Percentiles rank a stretch among this genome's conserved stretches.
phyloP scores from a whole-genome alignment of 2,888 invertebrate species.

The Gibbula magus region DNA sequence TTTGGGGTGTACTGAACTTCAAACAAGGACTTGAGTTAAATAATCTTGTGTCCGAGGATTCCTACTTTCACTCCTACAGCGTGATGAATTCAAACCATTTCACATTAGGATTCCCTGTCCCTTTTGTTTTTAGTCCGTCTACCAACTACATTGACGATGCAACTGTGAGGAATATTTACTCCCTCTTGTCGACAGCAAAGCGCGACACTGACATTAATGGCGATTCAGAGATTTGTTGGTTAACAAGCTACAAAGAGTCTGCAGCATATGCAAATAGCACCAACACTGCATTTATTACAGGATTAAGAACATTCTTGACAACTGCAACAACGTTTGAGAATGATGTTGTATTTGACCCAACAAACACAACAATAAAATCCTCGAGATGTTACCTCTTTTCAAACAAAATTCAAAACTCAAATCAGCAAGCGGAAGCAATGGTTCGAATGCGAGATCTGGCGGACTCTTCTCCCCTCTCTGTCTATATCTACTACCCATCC shows the following conservation, averaged over 20 bases:
- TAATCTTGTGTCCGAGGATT: constrained; percentile 50
- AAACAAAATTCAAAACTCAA: constrained; percentile 79
- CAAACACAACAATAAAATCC: constrained; percentile 81
- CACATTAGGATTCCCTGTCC: constrained; percentile 33
- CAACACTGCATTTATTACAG: constrained; percentile 27
- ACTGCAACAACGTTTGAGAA: constrained; percentile 30
- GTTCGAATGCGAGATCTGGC: constrained; percentile 56
- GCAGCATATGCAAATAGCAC: constrained; percentile 28
- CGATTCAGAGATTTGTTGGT: constrained; percentile 39
- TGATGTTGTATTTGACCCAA: constrained; percentile 45
- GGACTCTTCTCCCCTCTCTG: constrained; percentile 45
- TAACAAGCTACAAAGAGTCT: constrained; percentile 30
- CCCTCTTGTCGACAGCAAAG: constrained; percentile 27
- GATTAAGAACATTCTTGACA: constrained; percentile 33
- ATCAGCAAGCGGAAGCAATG: constrained; percentile 59
- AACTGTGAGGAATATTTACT: constrained; percentile 20
- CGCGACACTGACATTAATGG: constrained; percentile 29
- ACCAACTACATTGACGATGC: constrained; percentile 34
- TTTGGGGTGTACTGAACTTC: constrained; percentile 50
- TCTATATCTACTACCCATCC: constrained; percentile 55
- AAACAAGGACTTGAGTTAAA: constrained; percentile 52
- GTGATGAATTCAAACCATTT: constrained; percentile 28
- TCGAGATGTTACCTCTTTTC: constrained; percentile 76
- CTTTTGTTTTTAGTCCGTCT: constrained; percentile 41
- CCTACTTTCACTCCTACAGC: constrained; percentile 44